phyloP scores from a whole-genome alignment of 2,888 invertebrate species.

The Himalopsyche kuldschensis region DNA sequence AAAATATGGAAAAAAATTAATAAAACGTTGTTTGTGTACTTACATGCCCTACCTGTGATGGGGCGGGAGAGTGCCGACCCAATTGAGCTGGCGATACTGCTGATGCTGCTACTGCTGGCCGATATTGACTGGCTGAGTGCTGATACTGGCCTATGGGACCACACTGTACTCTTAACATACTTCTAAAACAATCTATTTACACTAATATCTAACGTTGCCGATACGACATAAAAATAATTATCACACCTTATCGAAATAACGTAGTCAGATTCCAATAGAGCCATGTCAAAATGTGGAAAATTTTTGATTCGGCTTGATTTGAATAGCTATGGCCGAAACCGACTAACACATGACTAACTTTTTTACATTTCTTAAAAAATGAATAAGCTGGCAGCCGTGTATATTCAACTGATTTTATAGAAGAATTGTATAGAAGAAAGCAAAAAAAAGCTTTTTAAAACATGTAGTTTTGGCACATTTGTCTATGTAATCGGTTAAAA shows the following conservation, averaged over 20 bases:
- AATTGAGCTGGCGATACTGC: conserved; percentile 62
- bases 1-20: neutral
- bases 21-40: conserved; percentile 43
- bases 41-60: conserved; percentile 73
- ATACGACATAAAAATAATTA: neutral
- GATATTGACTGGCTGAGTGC: conserved; percentile 78
- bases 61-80: conserved; percentile 62
- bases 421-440: too few species aligned
- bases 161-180: conserved; percentile 20
- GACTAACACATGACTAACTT: too few species aligned
- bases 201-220: neutral
- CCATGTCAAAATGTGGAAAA: neutral
- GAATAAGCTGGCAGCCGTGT: too few species aligned
- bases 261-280: neutral
- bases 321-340: too few species aligned
- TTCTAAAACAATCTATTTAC: neutral
- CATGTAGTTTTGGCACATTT: too few species aligned
- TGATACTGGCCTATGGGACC: conserved; percentile 68
- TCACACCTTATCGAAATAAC: neutral
- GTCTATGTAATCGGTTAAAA: too few species aligned
- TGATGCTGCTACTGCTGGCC: conserved; percentile 62
- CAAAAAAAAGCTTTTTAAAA: too few species aligned
- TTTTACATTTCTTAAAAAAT: too few species aligned
- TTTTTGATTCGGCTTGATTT: too few species aligned
- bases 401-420: too few species aligned